These are phyloP conservation scores for Lindbergichthys nudifrons DNA, from an alignment of 2,797 vertebrate genomes.

Conservation along the genomic window DNA sequence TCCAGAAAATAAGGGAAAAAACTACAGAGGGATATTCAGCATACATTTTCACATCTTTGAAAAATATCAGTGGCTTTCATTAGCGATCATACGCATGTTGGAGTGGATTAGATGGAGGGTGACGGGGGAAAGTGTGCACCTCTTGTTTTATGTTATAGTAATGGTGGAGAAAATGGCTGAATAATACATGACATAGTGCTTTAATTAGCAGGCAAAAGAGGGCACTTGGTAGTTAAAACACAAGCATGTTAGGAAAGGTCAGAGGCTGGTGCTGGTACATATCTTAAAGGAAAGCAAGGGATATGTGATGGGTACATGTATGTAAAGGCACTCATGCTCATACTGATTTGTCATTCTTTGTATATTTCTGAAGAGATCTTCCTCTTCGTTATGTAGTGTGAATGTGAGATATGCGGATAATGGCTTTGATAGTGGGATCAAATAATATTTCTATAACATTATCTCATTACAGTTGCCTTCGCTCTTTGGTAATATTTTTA, in stretches of 20 bases:
- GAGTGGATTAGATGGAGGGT: conserved; percentile 43
- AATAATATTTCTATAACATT: conserved; percentile 3
- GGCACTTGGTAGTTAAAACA: conserved; percentile 66
- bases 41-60: conserved; percentile 43
- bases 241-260: conserved; percentile 59
- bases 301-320: neutral
- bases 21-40: conserved; percentile 16
- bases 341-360: neutral
- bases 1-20: conserved; percentile 1
- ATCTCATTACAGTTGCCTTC: neutral
- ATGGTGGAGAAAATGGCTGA: conserved; percentile 55
- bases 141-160: conserved; percentile 48
- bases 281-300: conserved; percentile 18
- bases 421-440: conserved; percentile 24
- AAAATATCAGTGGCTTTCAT: conserved; percentile 57
- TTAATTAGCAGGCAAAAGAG: conserved; percentile 65
- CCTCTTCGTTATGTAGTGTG: neutral
- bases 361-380: neutral
- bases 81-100: conserved; percentile 45
- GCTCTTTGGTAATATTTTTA: conserved; percentile 18
- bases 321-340: neutral
- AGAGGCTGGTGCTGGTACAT: conserved; percentile 23
- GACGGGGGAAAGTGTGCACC: conserved; percentile 17
- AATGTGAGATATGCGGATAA: conserved; percentile 9
- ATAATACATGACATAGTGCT: conserved; percentile 66